These are phyloP conservation scores for Amaurobius ferox DNA, from an alignment of 2,888 invertebrate species.

Conservation along the genomic window DNA sequence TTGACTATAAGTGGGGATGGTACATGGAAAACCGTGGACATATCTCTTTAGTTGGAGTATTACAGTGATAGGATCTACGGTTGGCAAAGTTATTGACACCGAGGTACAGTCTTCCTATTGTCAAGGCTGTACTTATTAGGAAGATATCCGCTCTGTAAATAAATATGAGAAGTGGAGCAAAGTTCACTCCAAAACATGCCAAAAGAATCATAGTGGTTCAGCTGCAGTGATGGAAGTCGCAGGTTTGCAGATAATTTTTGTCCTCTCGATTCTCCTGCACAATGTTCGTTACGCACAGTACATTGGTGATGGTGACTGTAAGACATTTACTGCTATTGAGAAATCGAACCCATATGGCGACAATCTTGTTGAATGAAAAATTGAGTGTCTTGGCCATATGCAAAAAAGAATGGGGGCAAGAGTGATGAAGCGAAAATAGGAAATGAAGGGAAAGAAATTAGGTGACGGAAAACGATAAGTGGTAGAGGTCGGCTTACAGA, in stretches of 20 bases:
- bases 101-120: neutral
- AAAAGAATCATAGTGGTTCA: slow-evolving; percentile 5
- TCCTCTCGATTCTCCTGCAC: neutral
- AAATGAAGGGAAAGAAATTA: neutral
- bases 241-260: neutral
- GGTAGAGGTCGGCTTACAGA: slow-evolving; percentile 20
- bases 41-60: neutral
- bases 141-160: neutral
- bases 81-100: neutral
- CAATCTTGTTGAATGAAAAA: neutral
- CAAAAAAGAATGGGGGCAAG: neutral
- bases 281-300: neutral
- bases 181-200: neutral
- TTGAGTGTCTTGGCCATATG: neutral
- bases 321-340: neutral
- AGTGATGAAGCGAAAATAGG: neutral
- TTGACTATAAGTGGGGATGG: neutral
- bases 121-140: neutral
- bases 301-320: slow-evolving; percentile 19
- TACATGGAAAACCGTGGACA: neutral
- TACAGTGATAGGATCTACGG: neutral
- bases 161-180: neutral
- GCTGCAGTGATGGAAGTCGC: slow-evolving; percentile 19
- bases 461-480: slow-evolving; percentile 3
- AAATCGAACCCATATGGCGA: neutral